These are phyloP conservation scores for Ctenodactylus gundi DNA, from an alignment of 2,113 vertebrate genomes.

Conservation along the genomic window DNA sequence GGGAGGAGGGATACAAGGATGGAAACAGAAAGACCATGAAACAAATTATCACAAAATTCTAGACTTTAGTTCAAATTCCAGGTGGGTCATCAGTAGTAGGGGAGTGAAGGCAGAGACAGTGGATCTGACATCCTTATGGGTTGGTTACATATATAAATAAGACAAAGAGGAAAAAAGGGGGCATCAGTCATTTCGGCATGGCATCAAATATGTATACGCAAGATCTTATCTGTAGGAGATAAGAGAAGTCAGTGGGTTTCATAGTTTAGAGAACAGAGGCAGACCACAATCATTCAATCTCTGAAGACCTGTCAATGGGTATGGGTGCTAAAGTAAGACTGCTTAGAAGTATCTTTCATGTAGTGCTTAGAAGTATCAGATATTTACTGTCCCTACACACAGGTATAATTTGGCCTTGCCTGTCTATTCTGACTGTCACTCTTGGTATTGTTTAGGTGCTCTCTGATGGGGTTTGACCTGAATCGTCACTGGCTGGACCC, in stretches of 20 bases:
- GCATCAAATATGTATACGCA: too few relatives aligned
- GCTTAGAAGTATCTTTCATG: not conserved
- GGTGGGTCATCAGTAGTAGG: not conserved
- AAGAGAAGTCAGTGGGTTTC: too few relatives aligned
- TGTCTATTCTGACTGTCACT: constrained; percentile 8
- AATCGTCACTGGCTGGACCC: constrained; percentile 98
- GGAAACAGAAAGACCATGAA: not conserved
- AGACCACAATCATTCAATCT: too few relatives aligned
- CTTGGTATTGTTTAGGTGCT: constrained; percentile 87
- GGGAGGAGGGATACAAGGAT: not conserved
- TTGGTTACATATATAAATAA: not conserved
- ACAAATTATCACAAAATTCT: not conserved
- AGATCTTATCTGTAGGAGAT: too few relatives aligned
- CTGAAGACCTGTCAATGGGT: too few relatives aligned
- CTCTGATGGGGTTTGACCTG: constrained; percentile 97
- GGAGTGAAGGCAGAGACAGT: not conserved
- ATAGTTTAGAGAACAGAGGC: too few relatives aligned
- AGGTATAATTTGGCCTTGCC: not conserved
- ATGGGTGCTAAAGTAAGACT: not conserved
- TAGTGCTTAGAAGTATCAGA: not conserved
- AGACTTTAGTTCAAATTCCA: not conserved
- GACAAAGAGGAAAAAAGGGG: not conserved
- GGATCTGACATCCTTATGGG: too few relatives aligned
- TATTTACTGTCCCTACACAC: not conserved
- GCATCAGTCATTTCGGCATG: not conserved